Base-by-base conservation (phyloP, 1,140 invertebrate species). In the Drosophila malerkotliana region DNA sequence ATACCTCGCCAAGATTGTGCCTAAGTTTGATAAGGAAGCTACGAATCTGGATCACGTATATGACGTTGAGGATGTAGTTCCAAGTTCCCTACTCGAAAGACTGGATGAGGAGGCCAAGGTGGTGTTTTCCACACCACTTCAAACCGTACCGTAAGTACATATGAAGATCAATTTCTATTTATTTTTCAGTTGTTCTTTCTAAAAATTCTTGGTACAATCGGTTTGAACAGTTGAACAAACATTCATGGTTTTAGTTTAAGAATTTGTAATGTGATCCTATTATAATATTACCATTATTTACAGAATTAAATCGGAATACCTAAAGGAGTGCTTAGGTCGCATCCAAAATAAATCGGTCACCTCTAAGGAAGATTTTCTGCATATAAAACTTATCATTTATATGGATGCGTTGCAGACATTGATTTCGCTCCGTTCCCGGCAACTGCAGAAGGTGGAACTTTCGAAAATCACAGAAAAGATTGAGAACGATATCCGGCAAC, bases 31-130 rank as follows among this genome's bases (percentile, higher is more conserved):
- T 49, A 77, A 73, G 52, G 58, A 64, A 0, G 90, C 90, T 3
- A 88, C 62, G 2, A 76, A 77, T 39, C 8, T 91, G 1, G 61
- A 53, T 21, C 77, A 77, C 1, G 63, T 91, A 0, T 91, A 82
- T 37, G 62, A 84, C 41, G 56, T 91, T 7, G 54, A 63, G 12
- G 79, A 91, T 72, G 63, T 91, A 18, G 69, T 91, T 10, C 79
- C 90, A 0, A 58, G 37, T 8, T 32, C 55, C 0, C 26, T 91
- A 14, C 63, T 91, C 0, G 74, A 91, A 1, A 72, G 85, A 5
- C 56, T 91, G 28, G 85, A 91, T n/a, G 85, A 91, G 26, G 90
- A 91, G 41, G 89, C 89, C 9, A 82, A 90, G 15, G 81, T 75
- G 12, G 76, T 91, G 0, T 76, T 67, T 18, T 32, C 58, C 1